Evolutionary conservation across 2,113 vertebrate genomes (phyloP).

Genomic region (Phalacrocorax pelagicus): DNA sequence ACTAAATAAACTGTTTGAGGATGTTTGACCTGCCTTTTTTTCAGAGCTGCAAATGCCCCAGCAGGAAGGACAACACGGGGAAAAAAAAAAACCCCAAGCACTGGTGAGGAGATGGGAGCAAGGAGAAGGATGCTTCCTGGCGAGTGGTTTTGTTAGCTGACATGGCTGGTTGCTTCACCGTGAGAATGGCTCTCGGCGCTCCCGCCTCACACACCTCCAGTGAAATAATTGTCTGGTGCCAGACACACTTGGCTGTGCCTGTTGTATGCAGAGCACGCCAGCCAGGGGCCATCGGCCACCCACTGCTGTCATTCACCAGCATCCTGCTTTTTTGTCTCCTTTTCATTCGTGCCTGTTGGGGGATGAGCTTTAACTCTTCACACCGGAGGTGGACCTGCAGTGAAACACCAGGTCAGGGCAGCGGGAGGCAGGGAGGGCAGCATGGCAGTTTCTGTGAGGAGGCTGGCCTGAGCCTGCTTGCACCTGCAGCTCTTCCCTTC

Average conservation of each 20-base stretch:
- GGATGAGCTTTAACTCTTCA: slow-evolving; percentile 8
- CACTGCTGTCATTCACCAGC: slow-evolving; percentile 42
- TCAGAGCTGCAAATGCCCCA: not conserved
- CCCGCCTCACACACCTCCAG: not conserved
- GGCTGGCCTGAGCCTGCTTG: not conserved
- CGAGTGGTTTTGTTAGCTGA: not conserved
- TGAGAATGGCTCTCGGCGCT: not conserved
- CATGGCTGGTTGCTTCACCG: not conserved
- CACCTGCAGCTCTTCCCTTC: not conserved
- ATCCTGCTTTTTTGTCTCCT: slow-evolving; percentile 52
- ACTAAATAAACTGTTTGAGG: not conserved
- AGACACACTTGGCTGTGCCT: slow-evolving; percentile 61
- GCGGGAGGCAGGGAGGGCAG: not conserved
- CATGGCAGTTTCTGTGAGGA: too few relatives aligned
- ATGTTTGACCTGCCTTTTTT: not conserved
- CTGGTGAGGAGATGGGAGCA: not conserved
- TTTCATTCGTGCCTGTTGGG: not conserved
- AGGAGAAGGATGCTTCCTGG: not conserved
- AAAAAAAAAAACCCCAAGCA: too few relatives aligned
- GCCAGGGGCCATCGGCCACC: not conserved
- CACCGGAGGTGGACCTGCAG: not conserved
- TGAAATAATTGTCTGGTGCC: slow-evolving; percentile 2
- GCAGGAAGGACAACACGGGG: not conserved
- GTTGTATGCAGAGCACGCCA: not conserved
- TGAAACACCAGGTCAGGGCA: not conserved